Base-by-base conservation (phyloP, 2,113 vertebrate genomes). In the Coptodon rendalli region DNA sequence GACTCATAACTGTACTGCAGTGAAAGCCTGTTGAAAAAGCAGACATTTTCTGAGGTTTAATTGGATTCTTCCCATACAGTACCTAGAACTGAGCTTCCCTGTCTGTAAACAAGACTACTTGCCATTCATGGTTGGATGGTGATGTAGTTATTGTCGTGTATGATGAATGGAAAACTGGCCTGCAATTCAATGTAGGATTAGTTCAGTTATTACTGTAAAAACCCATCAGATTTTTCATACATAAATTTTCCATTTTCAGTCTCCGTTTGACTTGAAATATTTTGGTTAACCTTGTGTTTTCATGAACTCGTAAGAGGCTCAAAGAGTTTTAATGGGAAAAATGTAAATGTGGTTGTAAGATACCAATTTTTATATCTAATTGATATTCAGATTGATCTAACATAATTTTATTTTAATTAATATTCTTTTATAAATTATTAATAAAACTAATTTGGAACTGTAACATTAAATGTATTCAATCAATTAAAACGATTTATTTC, bases 1-100 rank as follows among this genome's bases (percentile, higher is more conserved):
- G 90, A 94, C 68, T 92, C 91, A 92, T 61, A 36, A 38, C 57
- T 93, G 66, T 68, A 61, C 81, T 78, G 61, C 36, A 22, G 61
- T 79, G n/a, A 76, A 78, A 82, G 48, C 50, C 56, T 81, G 50
- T 7, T 71, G n/a, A 66, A 83, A 86, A 79, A 87, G 81, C 81
- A 81, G 31, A 31, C 34, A 45, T 89, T 92, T 87, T 61, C 56
- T 57, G 19, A 34, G 68, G 48, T 89, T 63, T 73, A 73, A 83
- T 73, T 82, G 40, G 85, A 80, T 83, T 89, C 53, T 66, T 82
- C 57, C 52, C 16, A 34, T 27, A 80, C 40, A 66, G 40, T 56
- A 34, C 31, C 12, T 84, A 57, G 52, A 87, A 68, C 3, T 45
- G 57, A 81, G 61, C 14, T 34, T 52, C 59, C 50, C 31, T 86